A percentile compares a stretch with the other conserved stretches of the same genome.
Conservation (phyloP, 1,140 invertebrate species). For the Ridgeia piscesae region DNA sequence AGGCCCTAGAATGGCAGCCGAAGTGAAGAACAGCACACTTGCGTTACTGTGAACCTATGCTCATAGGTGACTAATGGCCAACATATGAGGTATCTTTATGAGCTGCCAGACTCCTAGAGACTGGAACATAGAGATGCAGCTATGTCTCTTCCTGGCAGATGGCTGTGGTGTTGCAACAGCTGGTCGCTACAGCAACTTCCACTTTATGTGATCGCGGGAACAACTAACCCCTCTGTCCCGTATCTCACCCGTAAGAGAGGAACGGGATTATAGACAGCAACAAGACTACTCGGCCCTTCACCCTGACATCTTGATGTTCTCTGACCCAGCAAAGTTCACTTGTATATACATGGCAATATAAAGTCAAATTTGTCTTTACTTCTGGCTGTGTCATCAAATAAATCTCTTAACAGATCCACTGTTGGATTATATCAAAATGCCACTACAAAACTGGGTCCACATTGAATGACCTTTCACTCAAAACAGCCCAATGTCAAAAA, state of each 20-base stretch:
- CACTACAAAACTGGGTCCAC: no score
- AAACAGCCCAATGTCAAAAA: no score
- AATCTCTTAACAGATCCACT: neutral
- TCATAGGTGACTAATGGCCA: neutral
- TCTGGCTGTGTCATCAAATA: neutral
- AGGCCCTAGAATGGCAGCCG: neutral
- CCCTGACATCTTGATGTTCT: neutral
- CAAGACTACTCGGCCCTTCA: neutral
- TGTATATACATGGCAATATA: neutral
- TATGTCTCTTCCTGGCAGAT: neutral
- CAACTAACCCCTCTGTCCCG: neutral
- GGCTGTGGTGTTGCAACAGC: neutral
- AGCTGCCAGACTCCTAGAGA: neutral
- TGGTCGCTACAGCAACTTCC: neutral
- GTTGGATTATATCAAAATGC: neutral
- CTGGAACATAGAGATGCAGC: neutral
- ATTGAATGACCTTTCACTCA: no score
- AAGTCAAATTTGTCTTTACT: neutral
- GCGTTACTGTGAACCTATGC: neutral
- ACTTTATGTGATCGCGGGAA: neutral
- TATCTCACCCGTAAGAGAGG: neutral
- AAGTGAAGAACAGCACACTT: neutral
- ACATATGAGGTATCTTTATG: neutral
- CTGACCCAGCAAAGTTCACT: neutral
- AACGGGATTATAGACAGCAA: neutral